These are phyloP conservation scores for Spodoptera frugiperda DNA, from an alignment of 1,140 invertebrate genomes.

Conservation along the genomic window DNA sequence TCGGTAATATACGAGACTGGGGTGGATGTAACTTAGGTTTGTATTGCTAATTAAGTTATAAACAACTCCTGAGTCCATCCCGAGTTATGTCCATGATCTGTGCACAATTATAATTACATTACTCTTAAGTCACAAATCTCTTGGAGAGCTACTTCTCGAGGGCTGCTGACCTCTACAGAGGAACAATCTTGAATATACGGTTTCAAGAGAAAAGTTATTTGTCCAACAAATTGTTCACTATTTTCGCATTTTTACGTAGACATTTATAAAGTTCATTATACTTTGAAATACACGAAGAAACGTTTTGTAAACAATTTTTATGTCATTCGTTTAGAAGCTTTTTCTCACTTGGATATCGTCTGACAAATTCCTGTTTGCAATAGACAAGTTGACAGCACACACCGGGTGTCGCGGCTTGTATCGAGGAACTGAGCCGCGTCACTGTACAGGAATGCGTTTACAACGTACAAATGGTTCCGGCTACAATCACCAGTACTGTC, in stretches of 20 bases:
- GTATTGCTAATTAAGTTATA: neutral
- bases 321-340: no score
- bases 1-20: neutral
- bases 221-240: neutral
- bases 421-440: neutral
- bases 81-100: conserved; percentile 6
- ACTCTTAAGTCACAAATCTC: conserved; percentile 7
- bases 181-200: neutral
- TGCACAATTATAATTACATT: neutral
- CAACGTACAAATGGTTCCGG: conserved; percentile 8
- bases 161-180: neutral
- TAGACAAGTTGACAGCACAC: neutral
- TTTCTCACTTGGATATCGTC: neutral
- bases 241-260: neutral
- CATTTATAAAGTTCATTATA: conserved; percentile 1
- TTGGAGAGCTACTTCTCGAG: neutral
- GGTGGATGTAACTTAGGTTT: neutral
- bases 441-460: neutral
- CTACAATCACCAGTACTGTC: conserved; percentile 3
- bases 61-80: neutral
- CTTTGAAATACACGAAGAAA: neutral
- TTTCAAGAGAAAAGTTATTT: conserved; percentile 16
- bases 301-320: neutral
- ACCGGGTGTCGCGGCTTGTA: neutral
- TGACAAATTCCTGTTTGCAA: neutral